Conservation (phyloP, 2,113 vertebrate species). For the Collichthys lucidus region DNA sequence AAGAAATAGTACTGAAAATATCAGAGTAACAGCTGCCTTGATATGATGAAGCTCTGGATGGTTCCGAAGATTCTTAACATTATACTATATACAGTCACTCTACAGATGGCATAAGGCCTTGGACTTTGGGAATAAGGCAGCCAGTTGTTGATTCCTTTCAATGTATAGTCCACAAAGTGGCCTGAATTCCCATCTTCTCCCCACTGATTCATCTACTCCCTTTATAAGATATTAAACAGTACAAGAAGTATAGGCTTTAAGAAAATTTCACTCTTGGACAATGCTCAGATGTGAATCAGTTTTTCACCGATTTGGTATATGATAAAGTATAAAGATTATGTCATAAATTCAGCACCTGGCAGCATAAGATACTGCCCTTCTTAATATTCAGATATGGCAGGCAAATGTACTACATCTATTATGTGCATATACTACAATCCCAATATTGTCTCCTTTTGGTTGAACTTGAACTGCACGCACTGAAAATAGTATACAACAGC, state of each 20-base stretch:
- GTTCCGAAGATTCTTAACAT: constrained; percentile 71
- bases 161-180: constrained; percentile 72
- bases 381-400: constrained; percentile 81
- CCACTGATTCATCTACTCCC: constrained; percentile 72
- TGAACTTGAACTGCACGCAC: constrained; percentile 71
- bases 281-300: constrained; percentile 77
- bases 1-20: constrained; percentile 77
- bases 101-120: constrained; percentile 81
- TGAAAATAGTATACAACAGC: constrained; percentile 65
- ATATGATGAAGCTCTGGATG: constrained; percentile 81
- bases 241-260: constrained; percentile 82
- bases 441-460: constrained; percentile 75
- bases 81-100: constrained; percentile 80
- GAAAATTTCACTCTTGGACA: constrained; percentile 75
- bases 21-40: constrained; percentile 80
- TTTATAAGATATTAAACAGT: constrained; percentile 83
- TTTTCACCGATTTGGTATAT: constrained; percentile 78
- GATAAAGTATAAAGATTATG: constrained; percentile 82
- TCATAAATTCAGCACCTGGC: constrained; percentile 85
- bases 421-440: constrained; percentile 74
- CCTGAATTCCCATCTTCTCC: constrained; percentile 73
- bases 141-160: constrained; percentile 80
- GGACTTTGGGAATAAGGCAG: constrained; percentile 85
- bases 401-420: constrained; percentile 74
- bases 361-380: constrained; percentile 76